These are phyloP conservation scores for Atrina japonica DNA, from an alignment of 2,888 invertebrate species.

Conservation along the genomic window DNA sequence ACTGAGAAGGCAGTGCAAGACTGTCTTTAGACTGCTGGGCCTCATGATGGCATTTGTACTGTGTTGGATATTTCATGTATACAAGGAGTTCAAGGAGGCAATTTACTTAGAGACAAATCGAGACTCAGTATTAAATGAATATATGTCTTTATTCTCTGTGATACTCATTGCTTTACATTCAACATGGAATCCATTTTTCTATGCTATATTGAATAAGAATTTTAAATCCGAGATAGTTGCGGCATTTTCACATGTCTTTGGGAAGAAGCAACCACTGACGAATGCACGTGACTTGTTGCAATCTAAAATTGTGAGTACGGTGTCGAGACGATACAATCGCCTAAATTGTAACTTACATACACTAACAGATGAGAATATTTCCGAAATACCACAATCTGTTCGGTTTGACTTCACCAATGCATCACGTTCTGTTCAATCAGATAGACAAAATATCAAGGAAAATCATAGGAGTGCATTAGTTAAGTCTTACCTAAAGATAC, in stretches of 20 bases:
- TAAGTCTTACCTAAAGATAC: no score
- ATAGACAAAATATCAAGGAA: no score
- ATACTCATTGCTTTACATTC: slow-evolving; percentile 29
- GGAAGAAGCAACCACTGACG: background rate
- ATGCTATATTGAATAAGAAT: slow-evolving; percentile 52
- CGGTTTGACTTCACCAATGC: no score
- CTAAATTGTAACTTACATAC: no score
- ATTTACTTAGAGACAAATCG: background rate
- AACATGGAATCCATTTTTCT: slow-evolving; percentile 53
- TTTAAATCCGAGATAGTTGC: slow-evolving; percentile 36
- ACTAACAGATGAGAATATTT: no score
- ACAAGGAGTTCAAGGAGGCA: slow-evolving; percentile 13
- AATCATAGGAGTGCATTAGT: no score
- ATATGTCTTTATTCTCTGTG: slow-evolving; percentile 5
- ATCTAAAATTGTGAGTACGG: slow-evolving; percentile 5
- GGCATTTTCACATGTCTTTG: background rate
- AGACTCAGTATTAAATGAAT: background rate
- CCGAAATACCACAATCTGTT: no score
- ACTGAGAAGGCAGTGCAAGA: slow-evolving; percentile 36
- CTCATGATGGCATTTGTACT: slow-evolving; percentile 39
- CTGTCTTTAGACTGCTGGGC: slow-evolving; percentile 44
- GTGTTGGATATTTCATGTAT: slow-evolving; percentile 45
- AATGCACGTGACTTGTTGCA: background rate
- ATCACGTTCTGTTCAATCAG: no score
- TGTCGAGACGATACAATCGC: background rate